phyloP scores from a whole-genome alignment of 2,797 vertebrate genomes.

The Poecilia picta region DNA sequence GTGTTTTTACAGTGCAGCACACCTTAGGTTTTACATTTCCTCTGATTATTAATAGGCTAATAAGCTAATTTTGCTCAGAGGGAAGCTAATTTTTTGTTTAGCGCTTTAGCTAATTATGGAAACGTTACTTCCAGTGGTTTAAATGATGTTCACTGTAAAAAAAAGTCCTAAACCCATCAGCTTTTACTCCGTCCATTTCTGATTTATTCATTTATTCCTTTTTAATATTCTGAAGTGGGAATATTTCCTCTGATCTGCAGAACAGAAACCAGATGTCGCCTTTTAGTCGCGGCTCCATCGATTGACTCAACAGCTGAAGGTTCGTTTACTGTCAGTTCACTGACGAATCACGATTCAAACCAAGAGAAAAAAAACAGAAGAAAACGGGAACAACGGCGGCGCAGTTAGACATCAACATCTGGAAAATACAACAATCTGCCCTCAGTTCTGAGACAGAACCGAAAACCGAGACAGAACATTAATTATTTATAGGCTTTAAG shows the following conservation, averaged over 20 bases:
- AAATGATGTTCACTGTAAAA: no score
- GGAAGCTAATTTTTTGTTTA: not conserved
- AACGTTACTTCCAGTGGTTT: not conserved
- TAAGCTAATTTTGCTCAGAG: not conserved
- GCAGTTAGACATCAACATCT: no score
- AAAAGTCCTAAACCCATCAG: no score
- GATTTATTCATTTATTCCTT: not conserved
- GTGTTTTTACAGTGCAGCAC: no score
- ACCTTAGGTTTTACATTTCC: no score
- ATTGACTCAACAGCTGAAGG: not conserved
- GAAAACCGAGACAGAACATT: no score
- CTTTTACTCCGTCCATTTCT: not conserved
- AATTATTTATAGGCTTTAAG: no score
- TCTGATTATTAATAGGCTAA: no score
- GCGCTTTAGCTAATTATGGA: not conserved
- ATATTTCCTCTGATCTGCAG: constrained; percentile 3
- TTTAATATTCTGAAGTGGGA: not conserved
- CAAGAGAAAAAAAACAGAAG: no score
- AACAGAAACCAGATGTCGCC: not conserved
- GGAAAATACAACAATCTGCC: no score
- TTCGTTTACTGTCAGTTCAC: not conserved
- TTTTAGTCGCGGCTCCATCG: not conserved
- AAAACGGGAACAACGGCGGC: no score
- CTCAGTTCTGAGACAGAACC: no score
- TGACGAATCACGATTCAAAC: not conserved